These are phyloP conservation scores for Prochilodus magdalenae DNA, from an alignment of 2,113 vertebrate species.

Conservation along the genomic window DNA sequence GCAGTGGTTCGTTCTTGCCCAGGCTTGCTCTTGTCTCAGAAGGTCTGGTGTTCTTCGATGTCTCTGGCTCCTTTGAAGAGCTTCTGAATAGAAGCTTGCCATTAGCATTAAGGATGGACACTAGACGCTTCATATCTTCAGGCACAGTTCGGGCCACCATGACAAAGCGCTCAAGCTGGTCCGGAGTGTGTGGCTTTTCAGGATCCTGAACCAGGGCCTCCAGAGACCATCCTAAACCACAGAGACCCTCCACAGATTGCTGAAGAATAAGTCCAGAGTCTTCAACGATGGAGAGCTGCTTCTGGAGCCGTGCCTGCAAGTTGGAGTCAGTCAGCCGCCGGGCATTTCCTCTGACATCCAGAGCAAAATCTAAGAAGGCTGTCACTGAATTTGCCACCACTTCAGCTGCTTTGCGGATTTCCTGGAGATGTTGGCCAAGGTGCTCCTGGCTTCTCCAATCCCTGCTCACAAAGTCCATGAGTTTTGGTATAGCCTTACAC, in stretches of 20 bases:
- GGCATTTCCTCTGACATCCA: slow-evolving; percentile 75
- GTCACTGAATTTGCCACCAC: slow-evolving; percentile 75
- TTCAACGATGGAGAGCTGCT: slow-evolving; percentile 83
- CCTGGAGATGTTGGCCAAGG: slow-evolving; percentile 81
- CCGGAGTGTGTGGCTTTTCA: slow-evolving; percentile 74
- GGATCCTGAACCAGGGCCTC: slow-evolving; percentile 78
- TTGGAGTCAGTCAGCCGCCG: slow-evolving; percentile 76
- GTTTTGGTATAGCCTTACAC: slow-evolving; percentile 74
- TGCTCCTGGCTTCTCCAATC: slow-evolving; percentile 85
- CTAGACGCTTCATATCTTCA: slow-evolving; percentile 89
- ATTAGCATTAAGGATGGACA: slow-evolving; percentile 92
- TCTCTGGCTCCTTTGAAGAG: slow-evolving; percentile 64
- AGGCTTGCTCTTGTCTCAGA: slow-evolving; percentile 40
- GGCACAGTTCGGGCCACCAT: slow-evolving; percentile 89
- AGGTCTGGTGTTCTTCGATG: slow-evolving; percentile 29
- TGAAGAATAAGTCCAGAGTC: slow-evolving; percentile 85
- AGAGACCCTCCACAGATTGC: slow-evolving; percentile 78
- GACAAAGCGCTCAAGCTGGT: slow-evolving; percentile 91
- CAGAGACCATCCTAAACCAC: slow-evolving; percentile 81
- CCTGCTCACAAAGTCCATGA: slow-evolving; percentile 93
- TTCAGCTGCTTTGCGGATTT: slow-evolving; percentile 80
- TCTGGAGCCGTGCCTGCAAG: slow-evolving; percentile 84
- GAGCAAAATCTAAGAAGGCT: slow-evolving; percentile 84
- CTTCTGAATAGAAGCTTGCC: slow-evolving; percentile 88
- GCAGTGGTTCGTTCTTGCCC: slow-evolving; percentile 43